Base-by-base conservation (phyloP, 1,140 invertebrate species). In the Chironomus striatipennis region DNA sequence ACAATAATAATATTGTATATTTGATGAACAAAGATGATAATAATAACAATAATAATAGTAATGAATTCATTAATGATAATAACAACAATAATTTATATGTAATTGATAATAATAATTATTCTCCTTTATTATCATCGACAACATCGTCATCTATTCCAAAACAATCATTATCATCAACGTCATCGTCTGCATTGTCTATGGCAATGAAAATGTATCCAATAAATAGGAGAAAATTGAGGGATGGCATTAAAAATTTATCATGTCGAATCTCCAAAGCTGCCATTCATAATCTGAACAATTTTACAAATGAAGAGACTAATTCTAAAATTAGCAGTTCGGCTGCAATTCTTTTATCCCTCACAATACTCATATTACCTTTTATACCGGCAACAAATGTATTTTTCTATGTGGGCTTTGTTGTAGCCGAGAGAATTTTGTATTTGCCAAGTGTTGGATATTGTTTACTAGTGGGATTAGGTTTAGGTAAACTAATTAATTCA, bases 331-430 rank as follows among this genome's bases (percentile, higher is more conserved):
- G 18, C 18, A 8, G 65, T 18, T 83, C 85, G 74, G 83, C 85
- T 76, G 80, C 86, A 74, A 77, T 90, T 76, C 78, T 88, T 18
- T 80, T 93, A 79, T 88, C 90, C 42, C 80, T 95, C 76, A 88
- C 90, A 75, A 90, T 98, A 79, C 86, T 96, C 79, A 88, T 92
- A 70, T 83, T 98, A 75, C 94, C 96, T 47, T 98, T 98, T 83
- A 84, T 98, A 76, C 97, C 97, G 64, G 96, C 97, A 12, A 92
- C 93, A 75, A 98, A 98, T 86, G 83, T 91, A 74, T 90, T 98
- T 81, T 97, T 98, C 85, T 96, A 97, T 79, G 96, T 98, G 74
- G 97, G 97, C 7, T 98, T 98, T 82, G 96, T 98, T 24, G 93
- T 98, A 8, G 97, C 97, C 43, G 97, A 98, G 84, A 86, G 97